Evolutionary conservation across 2,797 vertebrate species (phyloP).

Genomic region (Clangula hyemalis): DNA sequence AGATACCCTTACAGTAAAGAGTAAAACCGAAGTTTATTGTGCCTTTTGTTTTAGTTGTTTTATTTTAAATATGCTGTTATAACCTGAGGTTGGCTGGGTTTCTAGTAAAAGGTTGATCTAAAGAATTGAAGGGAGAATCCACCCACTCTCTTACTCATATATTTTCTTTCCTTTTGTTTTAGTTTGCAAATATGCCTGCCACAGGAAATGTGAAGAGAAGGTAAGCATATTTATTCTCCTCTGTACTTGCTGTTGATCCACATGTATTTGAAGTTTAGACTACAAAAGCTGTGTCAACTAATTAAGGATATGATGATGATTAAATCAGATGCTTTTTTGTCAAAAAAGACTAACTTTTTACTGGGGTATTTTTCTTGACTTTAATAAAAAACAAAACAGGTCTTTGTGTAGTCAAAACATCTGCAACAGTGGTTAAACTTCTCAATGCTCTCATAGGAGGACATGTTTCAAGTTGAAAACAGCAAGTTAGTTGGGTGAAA

Average conservation of each 20-base stretch:
- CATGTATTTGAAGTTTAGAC: not conserved
- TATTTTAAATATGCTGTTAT: not conserved
- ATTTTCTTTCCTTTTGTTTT: constrained; percentile 43
- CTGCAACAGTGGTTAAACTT: not conserved
- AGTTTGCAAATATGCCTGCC: constrained; percentile 79
- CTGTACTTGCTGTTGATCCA: not conserved
- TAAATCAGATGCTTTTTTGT: not conserved
- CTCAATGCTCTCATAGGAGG: not conserved
- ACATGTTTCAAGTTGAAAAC: not conserved
- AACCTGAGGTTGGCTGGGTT: not conserved
- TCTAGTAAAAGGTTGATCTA: not conserved
- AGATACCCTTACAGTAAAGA: not conserved
- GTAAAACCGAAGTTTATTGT: not conserved
- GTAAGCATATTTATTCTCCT: constrained; percentile 60
- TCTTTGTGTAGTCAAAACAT: not conserved
- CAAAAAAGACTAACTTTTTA: not conserved
- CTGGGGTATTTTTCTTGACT: not conserved
- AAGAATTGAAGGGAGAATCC: not conserved
- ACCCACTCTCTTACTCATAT: not conserved
- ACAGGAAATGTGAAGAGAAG: constrained; percentile 78
- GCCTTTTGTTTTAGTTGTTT: not conserved
- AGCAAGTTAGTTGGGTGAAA: not conserved
- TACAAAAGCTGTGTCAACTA: not conserved
- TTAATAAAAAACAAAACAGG: not conserved
- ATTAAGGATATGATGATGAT: not conserved